phyloP scores from a whole-genome alignment of 2,113 vertebrate genomes.

The Chaetodon auriga region DNA sequence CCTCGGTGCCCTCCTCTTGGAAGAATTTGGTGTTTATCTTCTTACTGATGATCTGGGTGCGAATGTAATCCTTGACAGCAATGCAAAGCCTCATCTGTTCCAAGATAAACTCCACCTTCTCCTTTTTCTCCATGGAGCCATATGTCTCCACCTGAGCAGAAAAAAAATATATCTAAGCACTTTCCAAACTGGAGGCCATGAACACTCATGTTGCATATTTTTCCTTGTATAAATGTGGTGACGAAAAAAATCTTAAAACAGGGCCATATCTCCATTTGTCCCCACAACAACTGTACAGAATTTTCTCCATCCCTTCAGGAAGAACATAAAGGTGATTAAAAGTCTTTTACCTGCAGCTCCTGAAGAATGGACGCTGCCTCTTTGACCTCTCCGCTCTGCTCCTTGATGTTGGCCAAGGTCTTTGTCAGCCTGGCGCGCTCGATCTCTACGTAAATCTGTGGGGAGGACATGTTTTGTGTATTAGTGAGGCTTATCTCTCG shows the following conservation, averaged over 20 bases:
- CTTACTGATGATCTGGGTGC: conserved; percentile 99
- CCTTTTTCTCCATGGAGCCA: conserved; percentile 99
- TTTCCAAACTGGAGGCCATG: background rate
- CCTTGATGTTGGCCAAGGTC: conserved; percentile 94
- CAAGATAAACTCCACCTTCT: conserved; percentile 97
- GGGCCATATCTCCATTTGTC: background rate
- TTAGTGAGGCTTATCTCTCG: background rate
- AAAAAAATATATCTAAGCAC: background rate
- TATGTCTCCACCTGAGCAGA: conserved; percentile 94
- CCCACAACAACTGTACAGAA: background rate
- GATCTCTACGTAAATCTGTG: conserved; percentile 98
- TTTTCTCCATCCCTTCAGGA: background rate
- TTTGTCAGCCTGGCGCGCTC: conserved; percentile 96
- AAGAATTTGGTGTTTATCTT: conserved; percentile 99
- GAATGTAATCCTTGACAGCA: conserved; percentile 98
- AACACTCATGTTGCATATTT: background rate
- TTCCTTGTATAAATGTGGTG: background rate
- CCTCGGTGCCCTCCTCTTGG: conserved; percentile 95
- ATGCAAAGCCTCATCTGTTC: conserved; percentile 99
- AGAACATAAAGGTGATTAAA: background rate
- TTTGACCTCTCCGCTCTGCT: conserved; percentile 94
- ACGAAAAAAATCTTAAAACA: background rate
- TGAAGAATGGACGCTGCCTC: conserved; percentile 97
- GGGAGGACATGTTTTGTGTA: background rate
- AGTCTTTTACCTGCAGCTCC: conserved; percentile 92